A percentile compares a stretch with the other conserved stretches of the same genome.
These are phyloP conservation scores for Heterodera filipjevi DNA, from an alignment of 2,888 invertebrate species.

Conservation along the genomic window DNA sequence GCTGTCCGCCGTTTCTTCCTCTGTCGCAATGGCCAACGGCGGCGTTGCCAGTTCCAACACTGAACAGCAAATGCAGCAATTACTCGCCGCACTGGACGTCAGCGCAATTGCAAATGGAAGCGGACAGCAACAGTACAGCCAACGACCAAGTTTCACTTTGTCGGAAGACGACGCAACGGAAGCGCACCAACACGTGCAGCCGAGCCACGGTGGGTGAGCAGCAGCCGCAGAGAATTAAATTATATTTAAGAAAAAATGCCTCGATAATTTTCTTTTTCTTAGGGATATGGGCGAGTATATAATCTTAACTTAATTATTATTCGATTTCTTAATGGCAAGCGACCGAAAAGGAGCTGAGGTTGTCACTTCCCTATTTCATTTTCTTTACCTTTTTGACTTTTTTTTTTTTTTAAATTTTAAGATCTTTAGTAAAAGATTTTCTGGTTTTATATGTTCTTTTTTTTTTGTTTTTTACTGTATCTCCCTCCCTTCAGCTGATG, in stretches of 20 bases:
- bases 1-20: neutral
- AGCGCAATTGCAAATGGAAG: neutral
- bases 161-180: slow-evolving; percentile 15
- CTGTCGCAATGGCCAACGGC: neutral
- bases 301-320: too few relatives aligned
- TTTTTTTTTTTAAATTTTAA: too few relatives aligned
- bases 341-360: too few relatives aligned
- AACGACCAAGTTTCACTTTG: neutral
- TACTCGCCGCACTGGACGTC: neutral
- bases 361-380: too few relatives aligned
- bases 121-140: neutral
- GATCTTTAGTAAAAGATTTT: too few relatives aligned
- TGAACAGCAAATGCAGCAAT: neutral
- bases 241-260: too few relatives aligned
- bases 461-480: neutral
- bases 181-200: neutral
- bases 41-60: neutral
- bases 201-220: neutral
- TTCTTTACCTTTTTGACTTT: too few relatives aligned
- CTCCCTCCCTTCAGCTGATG: neutral
- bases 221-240: too few relatives aligned
- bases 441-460: too few relatives aligned
- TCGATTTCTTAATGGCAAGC: too few relatives aligned
- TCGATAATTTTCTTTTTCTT: too few relatives aligned
- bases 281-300: too few relatives aligned